Percentiles rank a stretch among this genome's conserved stretches.
These are phyloP conservation scores for Sebastes matsubarae DNA, from an alignment of 2,797 vertebrate species.

Conservation along the genomic window DNA sequence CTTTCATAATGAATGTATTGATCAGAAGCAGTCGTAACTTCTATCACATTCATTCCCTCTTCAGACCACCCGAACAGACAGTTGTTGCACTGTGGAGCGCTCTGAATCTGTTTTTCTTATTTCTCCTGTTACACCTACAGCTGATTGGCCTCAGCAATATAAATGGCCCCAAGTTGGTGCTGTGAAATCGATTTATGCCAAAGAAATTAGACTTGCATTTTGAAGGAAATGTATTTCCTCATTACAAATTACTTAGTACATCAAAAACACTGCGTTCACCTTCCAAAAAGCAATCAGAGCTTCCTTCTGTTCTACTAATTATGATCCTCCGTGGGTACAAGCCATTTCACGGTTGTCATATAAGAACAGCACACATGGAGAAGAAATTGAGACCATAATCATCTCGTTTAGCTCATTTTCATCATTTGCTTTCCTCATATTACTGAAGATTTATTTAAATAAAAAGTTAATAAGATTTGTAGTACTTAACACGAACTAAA, in stretches of 20 bases:
- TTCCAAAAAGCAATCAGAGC: constrained; percentile 30
- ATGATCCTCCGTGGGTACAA: background rate
- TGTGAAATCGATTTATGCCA: constrained; percentile 28
- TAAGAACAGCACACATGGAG: background rate
- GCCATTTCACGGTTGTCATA: constrained; percentile 7
- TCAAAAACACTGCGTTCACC: constrained; percentile 22
- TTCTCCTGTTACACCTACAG: background rate
- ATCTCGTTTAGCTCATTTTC: constrained; percentile 1
- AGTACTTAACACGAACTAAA: background rate
- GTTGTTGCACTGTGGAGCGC: background rate
- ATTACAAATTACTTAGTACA: constrained; percentile 10
- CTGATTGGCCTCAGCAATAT: constrained; percentile 6
- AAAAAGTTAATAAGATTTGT: background rate
- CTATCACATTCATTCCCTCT: background rate
- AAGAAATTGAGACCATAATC: background rate
- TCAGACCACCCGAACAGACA: background rate
- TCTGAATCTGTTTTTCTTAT: background rate
- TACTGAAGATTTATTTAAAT: background rate
- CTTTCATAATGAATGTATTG: background rate
- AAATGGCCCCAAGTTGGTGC: background rate
- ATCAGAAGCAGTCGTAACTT: background rate
- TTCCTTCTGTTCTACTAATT: background rate
- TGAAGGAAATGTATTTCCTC: constrained; percentile 12
- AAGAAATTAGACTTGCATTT: constrained; percentile 14
- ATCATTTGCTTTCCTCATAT: background rate